Conservation (phyloP, 2,888 invertebrate genomes). For the Andrena camellia region DNA sequence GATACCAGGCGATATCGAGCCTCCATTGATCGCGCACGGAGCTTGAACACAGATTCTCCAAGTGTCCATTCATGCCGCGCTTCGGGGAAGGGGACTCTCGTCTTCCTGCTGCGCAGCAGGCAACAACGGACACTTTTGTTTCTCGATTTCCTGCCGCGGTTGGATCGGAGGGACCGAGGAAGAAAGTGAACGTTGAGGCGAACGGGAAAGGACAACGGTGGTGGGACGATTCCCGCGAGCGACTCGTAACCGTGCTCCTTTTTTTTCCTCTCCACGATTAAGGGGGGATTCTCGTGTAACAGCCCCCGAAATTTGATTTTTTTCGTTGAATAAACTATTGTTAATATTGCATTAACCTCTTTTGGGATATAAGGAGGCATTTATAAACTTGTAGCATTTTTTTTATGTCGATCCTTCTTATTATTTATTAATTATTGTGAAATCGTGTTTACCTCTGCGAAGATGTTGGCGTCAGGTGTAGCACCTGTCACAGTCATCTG, state of each 20-base stretch:
- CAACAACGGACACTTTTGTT: not conserved
- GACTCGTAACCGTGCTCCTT: not conserved
- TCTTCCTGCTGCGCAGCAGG: constrained; percentile 9
- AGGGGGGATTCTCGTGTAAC: too few relatives aligned
- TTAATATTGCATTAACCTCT: too few relatives aligned
- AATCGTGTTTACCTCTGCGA: too few relatives aligned
- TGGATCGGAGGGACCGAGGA: not conserved
- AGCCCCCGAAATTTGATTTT: too few relatives aligned
- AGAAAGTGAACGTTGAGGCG: not conserved
- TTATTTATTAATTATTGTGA: too few relatives aligned
- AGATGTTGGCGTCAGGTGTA: too few relatives aligned
- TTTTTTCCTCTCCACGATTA: not conserved
- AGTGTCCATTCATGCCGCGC: not conserved
- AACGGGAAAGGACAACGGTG: not conserved
- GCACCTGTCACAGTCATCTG: too few relatives aligned
- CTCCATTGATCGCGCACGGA: not conserved
- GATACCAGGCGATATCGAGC: constrained; percentile 47
- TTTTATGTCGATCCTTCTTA: too few relatives aligned
- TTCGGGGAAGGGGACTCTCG: not conserved
- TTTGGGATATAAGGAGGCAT: too few relatives aligned
- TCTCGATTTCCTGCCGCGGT: not conserved
- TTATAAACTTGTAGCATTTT: too few relatives aligned
- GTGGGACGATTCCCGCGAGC: constrained; percentile 9
- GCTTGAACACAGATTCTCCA: constrained; percentile 26
- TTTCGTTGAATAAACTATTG: too few relatives aligned